Evolutionary conservation across 1,140 invertebrate genomes (phyloP).

Genomic region (Anastatus disparis): DNA sequence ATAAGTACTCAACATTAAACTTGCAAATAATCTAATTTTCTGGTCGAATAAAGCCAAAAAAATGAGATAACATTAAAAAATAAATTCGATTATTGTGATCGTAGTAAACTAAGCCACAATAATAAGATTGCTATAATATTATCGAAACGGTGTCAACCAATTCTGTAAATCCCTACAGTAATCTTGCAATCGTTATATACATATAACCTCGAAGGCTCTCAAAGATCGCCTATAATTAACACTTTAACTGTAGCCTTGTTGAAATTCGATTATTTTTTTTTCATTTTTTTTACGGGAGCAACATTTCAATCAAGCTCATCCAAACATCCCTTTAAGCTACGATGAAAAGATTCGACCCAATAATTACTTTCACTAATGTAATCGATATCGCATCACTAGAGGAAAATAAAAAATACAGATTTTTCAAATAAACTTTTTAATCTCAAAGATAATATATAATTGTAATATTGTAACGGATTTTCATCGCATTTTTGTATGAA

Average conservation of each 20-base stretch:
- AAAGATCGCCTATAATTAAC: conserved; percentile 64
- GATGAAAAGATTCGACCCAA: conserved; percentile 61
- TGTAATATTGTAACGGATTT: too few species aligned
- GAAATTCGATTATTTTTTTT: conserved; percentile 67
- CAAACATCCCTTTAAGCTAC: conserved; percentile 64
- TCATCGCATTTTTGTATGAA: too few species aligned
- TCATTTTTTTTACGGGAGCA: conserved; percentile 60
- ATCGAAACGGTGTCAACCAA: too few species aligned
- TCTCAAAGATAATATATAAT: too few species aligned
- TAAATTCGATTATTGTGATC: too few species aligned
- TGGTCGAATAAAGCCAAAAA: too few species aligned
- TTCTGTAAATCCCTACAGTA: background rate
- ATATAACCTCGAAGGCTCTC: conserved; percentile 40
- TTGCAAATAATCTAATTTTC: too few species aligned
- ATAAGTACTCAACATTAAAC: too few species aligned
- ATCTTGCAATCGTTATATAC: conserved; percentile 36
- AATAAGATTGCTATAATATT: too few species aligned
- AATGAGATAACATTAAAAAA: too few species aligned
- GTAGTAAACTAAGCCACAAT: too few species aligned
- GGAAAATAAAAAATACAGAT: background rate
- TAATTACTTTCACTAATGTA: conserved; percentile 66
- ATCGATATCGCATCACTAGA: conserved; percentile 56
- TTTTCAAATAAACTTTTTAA: too few species aligned
- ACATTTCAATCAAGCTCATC: conserved; percentile 65
- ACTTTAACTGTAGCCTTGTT: conserved; percentile 55